Conservation (phyloP, 2,888 invertebrate genomes). For the Zele albiditarsus region DNA sequence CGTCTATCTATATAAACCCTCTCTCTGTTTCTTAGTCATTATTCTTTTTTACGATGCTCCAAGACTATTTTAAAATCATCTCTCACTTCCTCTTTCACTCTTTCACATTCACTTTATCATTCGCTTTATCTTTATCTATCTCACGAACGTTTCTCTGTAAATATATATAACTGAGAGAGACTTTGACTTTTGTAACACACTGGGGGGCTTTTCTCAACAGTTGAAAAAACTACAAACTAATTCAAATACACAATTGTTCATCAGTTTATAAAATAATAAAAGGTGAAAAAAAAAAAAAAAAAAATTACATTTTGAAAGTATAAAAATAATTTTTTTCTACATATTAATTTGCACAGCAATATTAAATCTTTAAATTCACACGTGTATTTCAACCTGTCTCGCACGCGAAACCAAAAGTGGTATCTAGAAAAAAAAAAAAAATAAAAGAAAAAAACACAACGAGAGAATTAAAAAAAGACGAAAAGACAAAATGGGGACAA, state of each 20-base stretch:
- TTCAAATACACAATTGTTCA: no score
- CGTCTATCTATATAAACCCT: slow-evolving; percentile 34
- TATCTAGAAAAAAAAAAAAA: background rate
- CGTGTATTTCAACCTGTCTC: no score
- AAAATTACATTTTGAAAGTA: no score
- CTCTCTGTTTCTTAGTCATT: slow-evolving; percentile 56
- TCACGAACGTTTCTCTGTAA: background rate
- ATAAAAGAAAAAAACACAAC: background rate
- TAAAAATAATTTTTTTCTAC: no score
- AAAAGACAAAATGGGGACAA: background rate
- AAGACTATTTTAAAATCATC: slow-evolving; percentile 68
- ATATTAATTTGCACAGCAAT: no score
- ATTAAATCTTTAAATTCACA: no score
- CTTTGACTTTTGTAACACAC: background rate
- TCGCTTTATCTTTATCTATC: slow-evolving; percentile 9
- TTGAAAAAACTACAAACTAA: background rate
- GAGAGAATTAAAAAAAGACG: background rate
- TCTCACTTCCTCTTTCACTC: slow-evolving; percentile 36
- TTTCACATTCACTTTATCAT: slow-evolving; percentile 13
- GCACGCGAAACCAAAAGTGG: no score
- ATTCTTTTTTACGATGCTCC: slow-evolving; percentile 66
- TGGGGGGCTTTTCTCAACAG: background rate
- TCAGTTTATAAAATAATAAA: no score
- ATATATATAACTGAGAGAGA: background rate
- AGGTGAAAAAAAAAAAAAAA: no score